phyloP scores from a whole-genome alignment of 2,888 invertebrate species.

The Plebejus argus region DNA sequence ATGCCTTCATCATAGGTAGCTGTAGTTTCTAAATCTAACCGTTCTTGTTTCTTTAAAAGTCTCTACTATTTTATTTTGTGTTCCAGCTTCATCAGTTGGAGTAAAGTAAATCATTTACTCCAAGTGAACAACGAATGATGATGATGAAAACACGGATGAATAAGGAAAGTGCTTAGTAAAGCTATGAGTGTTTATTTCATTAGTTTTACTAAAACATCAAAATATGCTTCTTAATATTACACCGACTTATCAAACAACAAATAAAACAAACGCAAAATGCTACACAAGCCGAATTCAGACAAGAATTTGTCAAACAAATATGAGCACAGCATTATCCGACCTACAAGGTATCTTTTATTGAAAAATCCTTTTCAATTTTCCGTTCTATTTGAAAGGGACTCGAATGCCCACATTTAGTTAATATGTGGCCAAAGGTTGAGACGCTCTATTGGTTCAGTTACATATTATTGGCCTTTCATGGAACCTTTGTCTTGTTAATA shows the following conservation, averaged over 20 bases:
- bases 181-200: too few relatives aligned
- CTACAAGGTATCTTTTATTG: conserved; percentile 38
- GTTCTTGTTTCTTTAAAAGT: too few relatives aligned
- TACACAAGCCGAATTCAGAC: background rate
- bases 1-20: too few relatives aligned
- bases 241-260: background rate
- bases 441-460: conserved; percentile 22
- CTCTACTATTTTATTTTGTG: too few relatives aligned
- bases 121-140: too few relatives aligned
- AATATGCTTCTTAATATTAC: too few relatives aligned
- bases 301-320: background rate
- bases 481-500: background rate
- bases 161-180: too few relatives aligned
- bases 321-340: background rate
- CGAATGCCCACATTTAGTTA: conserved; percentile 12
- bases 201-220: too few relatives aligned
- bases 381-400: conserved; percentile 40
- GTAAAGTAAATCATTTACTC: too few relatives aligned
- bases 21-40: too few relatives aligned
- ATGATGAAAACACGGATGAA: too few relatives aligned
- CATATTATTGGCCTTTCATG: background rate
- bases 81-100: too few relatives aligned
- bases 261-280: background rate
- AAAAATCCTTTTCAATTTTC: conserved; percentile 41
- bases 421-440: conserved; percentile 27